Conservation (phyloP, 1,140 invertebrate genomes). For the Drosophila nebulosa region DNA sequence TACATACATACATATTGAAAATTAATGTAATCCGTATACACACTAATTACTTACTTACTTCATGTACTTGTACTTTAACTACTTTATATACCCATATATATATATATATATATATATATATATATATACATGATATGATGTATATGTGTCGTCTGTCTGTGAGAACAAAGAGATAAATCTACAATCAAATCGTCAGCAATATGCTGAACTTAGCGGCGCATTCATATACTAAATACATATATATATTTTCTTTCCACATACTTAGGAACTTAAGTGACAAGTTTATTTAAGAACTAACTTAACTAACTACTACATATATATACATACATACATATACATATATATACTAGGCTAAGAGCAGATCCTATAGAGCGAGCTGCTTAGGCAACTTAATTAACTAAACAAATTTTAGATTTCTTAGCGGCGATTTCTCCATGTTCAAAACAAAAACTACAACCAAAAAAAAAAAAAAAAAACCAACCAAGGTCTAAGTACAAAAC, state of each 20-base stretch:
- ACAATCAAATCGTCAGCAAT: neutral
- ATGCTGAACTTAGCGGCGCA: neutral
- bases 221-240: too few species aligned
- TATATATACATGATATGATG: conserved; percentile 15
- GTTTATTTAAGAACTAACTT: neutral
- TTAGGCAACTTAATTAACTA: conserved; percentile 39
- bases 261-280: neutral
- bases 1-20: neutral
- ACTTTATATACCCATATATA: neutral
- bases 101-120: conserved; percentile 26
- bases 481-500: conserved; percentile 12
- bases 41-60: conserved; percentile 4
- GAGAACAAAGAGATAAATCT: neutral
- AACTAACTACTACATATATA: neutral
- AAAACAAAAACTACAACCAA: neutral
- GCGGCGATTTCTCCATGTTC: conserved; percentile 23
- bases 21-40: neutral
- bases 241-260: conserved; percentile 1
- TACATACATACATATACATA: conserved; percentile 12
- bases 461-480: neutral
- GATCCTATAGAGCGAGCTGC: conserved; percentile 61
- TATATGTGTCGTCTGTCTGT: neutral
- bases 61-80: conserved; percentile 1
- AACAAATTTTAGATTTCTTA: conserved; percentile 32
- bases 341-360: conserved; percentile 59